Conservation (phyloP, 1,140 invertebrate genomes). For the Tetramorium alpestre region DNA sequence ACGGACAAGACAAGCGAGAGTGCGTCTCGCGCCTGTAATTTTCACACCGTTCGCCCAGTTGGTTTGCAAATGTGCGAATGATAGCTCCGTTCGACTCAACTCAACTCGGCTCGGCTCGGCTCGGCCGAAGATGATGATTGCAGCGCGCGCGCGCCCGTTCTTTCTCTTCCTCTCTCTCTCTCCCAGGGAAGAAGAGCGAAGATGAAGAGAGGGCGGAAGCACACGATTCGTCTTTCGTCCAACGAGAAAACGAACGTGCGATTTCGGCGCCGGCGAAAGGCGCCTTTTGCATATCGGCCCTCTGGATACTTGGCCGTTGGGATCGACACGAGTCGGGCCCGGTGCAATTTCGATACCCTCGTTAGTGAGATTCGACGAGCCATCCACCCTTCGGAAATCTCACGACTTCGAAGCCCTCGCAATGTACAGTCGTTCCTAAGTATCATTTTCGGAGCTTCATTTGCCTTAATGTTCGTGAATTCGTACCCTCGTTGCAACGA, state of each 20-base stretch:
- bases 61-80: conserved; percentile 82
- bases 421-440: conserved; percentile 10
- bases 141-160: conserved; percentile 12
- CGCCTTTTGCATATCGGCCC: conserved; percentile 65
- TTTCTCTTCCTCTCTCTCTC: neutral
- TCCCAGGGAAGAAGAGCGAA: neutral
- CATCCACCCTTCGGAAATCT: conserved; percentile 2
- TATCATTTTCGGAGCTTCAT: conserved; percentile 40
- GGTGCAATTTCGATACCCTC: conserved; percentile 70
- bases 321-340: conserved; percentile 48
- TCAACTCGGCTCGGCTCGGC: conserved; percentile 6
- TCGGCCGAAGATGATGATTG: conserved; percentile 65
- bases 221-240: conserved; percentile 60
- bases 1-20: conserved; percentile 66
- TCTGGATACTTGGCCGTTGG: conserved; percentile 44
- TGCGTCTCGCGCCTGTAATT: conserved; percentile 79
- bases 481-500: neutral
- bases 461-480: conserved; percentile 15
- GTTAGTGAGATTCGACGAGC: conserved; percentile 55
- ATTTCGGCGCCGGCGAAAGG: conserved; percentile 52
- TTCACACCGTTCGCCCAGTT: conserved; percentile 83
- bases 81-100: conserved; percentile 70
- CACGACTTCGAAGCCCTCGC: neutral
- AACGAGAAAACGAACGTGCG: conserved; percentile 63
- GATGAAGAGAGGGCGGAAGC: neutral